phyloP scores from a whole-genome alignment of 2,888 invertebrate genomes.

The Dilophus febrilis region DNA sequence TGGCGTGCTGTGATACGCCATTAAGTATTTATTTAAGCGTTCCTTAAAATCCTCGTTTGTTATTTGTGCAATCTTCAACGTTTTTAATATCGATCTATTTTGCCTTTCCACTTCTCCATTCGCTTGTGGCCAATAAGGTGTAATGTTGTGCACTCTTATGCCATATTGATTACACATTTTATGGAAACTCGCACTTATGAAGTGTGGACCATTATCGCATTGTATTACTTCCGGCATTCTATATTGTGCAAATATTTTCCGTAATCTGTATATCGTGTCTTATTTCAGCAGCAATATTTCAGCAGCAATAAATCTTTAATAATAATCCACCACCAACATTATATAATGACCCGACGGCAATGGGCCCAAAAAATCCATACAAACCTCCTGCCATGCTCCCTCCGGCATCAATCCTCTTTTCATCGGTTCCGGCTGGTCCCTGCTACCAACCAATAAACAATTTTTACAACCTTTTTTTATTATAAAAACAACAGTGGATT shows the following conservation, averaged over 20 bases:
- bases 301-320: conserved; percentile 15
- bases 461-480: no score
- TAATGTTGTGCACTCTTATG: conserved; percentile 8
- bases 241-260: conserved; percentile 14
- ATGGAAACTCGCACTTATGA: conserved; percentile 8
- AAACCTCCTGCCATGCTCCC: conserved; percentile 7
- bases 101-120: conserved; percentile 6
- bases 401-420: conserved; percentile 1
- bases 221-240: conserved; percentile 12
- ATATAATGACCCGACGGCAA: conserved; percentile 13
- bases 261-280: conserved; percentile 10
- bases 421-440: conserved; percentile 8
- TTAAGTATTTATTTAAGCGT: no score
- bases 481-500: no score
- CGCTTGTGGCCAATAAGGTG: conserved; percentile 12
- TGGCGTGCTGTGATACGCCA: no score
- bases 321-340: conserved; percentile 17
- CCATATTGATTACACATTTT: conserved; percentile 9
- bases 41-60: background rate
- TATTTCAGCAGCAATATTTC: conserved; percentile 10
- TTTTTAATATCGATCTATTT: conserved; percentile 4
- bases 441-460: no score
- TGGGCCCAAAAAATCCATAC: conserved; percentile 16
- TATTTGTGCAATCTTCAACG: background rate
- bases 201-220: conserved; percentile 12